Conservation (phyloP, 2,888 invertebrate species). For the Pyrrhosoma nymphula region DNA sequence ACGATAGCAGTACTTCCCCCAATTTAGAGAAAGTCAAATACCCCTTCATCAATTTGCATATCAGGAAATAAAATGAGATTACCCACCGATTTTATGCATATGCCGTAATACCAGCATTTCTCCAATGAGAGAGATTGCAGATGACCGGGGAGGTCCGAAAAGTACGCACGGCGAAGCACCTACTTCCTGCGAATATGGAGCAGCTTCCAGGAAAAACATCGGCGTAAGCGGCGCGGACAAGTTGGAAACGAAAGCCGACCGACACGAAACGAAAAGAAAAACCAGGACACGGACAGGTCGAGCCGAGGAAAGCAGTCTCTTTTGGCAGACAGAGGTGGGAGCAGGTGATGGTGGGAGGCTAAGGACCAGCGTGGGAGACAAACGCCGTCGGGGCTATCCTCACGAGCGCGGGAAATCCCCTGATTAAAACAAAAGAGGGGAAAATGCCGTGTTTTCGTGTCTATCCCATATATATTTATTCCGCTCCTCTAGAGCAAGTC, state of each 20-base stretch:
- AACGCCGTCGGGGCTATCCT: not conserved
- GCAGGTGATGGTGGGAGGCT: not conserved
- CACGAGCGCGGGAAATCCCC: slow-evolving; percentile 10
- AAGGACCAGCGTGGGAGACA: slow-evolving; percentile 14
- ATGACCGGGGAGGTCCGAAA: not conserved
- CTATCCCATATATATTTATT: not conserved
- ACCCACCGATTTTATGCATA: not conserved
- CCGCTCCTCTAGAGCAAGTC: not conserved
- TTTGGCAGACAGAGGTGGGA: slow-evolving; percentile 1
- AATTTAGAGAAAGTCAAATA: too few species aligned
- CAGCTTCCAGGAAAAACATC: slow-evolving; percentile 44
- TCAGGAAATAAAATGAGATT: not conserved
- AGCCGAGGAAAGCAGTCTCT: slow-evolving; percentile 10
- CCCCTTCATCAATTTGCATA: too few species aligned
- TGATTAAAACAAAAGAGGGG: not conserved
- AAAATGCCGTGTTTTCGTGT: not conserved
- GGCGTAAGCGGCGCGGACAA: not conserved
- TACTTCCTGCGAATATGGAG: slow-evolving; percentile 37
- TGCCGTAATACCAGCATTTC: not conserved
- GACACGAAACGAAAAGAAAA: slow-evolving; percentile 30
- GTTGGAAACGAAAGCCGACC: slow-evolving; percentile 48
- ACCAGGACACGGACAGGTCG: slow-evolving; percentile 30
- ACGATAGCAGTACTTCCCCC: too few species aligned
- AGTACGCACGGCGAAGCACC: not conserved
- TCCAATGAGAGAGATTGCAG: not conserved